Evolutionary conservation across 2,888 invertebrate genomes (phyloP).

Genomic region (Mesochorus sp.): DNA sequence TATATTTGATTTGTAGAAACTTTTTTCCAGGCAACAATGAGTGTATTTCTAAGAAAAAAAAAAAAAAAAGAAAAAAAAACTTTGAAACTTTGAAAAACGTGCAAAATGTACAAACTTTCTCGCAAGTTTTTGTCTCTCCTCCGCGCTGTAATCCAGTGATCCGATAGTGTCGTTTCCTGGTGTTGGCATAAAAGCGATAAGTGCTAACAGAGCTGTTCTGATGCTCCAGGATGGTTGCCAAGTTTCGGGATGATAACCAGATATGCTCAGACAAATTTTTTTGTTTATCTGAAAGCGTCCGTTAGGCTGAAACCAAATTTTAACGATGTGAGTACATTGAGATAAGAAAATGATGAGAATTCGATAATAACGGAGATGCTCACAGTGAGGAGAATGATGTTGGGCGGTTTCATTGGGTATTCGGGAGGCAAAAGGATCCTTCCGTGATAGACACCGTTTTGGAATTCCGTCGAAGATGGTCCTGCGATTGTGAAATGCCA

Average conservation of each 20-base stretch:
- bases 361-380: constrained; percentile 74
- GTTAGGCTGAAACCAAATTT: constrained; percentile 87
- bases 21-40: too few relatives aligned
- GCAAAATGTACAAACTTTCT: constrained; percentile 85
- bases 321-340: too few relatives aligned
- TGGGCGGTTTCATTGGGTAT: constrained; percentile 98
- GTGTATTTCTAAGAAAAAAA: too few relatives aligned
- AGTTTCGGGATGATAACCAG: constrained; percentile 98
- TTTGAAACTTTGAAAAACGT: background rate
- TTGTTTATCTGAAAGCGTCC: constrained; percentile 96
- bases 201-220: constrained; percentile 93
- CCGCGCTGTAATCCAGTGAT: constrained; percentile 93
- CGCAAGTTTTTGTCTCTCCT: constrained; percentile 91
- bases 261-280: constrained; percentile 97
- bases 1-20: too few relatives aligned
- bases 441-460: constrained; percentile 95
- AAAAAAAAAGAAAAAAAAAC: too few relatives aligned
- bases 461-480: constrained; percentile 93
- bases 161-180: constrained; percentile 95
- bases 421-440: constrained; percentile 95
- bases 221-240: constrained; percentile 99
- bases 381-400: constrained; percentile 95
- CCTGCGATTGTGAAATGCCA: constrained; percentile 99
- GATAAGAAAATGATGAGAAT: too few relatives aligned
- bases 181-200: constrained; percentile 97